Conservation (phyloP, 2,113 vertebrate genomes). For the Paracanthobrama guichenoti region DNA sequence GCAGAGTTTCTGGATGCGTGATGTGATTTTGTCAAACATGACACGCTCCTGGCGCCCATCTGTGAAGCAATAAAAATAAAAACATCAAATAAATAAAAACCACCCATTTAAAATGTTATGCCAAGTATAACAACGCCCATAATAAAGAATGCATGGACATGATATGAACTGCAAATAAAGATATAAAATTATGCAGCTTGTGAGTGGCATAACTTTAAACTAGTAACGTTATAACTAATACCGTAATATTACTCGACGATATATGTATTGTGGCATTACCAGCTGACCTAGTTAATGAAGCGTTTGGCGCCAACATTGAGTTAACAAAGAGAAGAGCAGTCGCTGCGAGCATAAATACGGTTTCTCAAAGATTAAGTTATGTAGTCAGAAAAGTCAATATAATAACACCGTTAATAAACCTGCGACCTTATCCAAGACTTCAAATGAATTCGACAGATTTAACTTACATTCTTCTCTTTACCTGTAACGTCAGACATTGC, state of each 20-base stretch:
- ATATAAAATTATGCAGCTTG: neutral
- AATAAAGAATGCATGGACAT: no score
- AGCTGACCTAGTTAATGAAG: neutral
- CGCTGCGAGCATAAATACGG: neutral
- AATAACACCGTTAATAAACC: neutral
- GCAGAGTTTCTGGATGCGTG: constrained; percentile 95
- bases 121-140: neutral
- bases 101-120: neutral
- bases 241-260: neutral
- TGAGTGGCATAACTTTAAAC: neutral
- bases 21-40: constrained; percentile 98
- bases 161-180: neutral
- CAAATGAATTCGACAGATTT: neutral
- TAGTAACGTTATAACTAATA: neutral
- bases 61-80: constrained; percentile 58
- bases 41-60: constrained; percentile 91
- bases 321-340: constrained; percentile 20
- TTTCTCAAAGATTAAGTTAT: neutral
- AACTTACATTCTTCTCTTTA: neutral
- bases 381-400: neutral
- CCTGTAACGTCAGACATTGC: neutral
- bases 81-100: neutral
- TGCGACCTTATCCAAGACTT: neutral
- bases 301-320: constrained; percentile 28
- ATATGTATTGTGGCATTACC: neutral